These are phyloP conservation scores for Tympanuchus pallidicinctus DNA, from an alignment of 2,113 vertebrate genomes.

Conservation along the genomic window DNA sequence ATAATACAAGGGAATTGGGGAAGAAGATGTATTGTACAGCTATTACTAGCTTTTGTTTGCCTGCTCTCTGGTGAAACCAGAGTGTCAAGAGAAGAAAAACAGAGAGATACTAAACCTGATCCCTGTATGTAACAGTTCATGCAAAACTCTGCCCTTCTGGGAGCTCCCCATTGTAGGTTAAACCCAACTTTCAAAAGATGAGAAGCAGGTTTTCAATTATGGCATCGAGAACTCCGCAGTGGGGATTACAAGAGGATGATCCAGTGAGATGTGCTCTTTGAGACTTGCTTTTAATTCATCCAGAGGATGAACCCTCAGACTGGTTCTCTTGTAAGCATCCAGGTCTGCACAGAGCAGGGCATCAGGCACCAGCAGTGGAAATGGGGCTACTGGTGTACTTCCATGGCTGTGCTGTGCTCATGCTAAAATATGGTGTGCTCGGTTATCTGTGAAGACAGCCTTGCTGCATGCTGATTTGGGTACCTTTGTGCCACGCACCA, in stretches of 20 bases:
- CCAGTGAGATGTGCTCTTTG: background rate
- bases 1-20: background rate
- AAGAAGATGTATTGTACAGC: background rate
- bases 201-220: conserved; percentile 46
- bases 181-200: conserved; percentile 23
- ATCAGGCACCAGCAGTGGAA: background rate
- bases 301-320: background rate
- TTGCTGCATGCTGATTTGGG: background rate
- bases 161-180: conserved; percentile 4
- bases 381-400: background rate
- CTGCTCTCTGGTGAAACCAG: background rate
- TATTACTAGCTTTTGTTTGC: background rate
- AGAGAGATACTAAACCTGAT: background rate
- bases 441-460: background rate
- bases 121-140: conserved; percentile 3
- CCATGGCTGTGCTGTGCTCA: background rate
- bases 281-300: background rate
- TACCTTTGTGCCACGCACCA: background rate
- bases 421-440: background rate
- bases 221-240: background rate
- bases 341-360: conserved; percentile 2
- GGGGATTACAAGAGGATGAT: conserved; percentile 13
- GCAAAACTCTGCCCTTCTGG: conserved; percentile 23
- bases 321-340: background rate
- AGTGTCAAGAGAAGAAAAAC: conserved; percentile 1